Percentiles rank a stretch among this genome's conserved stretches.
Evolutionary conservation across 2,797 vertebrate genomes (phyloP).

Genomic region (Sciaenops ocellatus): DNA sequence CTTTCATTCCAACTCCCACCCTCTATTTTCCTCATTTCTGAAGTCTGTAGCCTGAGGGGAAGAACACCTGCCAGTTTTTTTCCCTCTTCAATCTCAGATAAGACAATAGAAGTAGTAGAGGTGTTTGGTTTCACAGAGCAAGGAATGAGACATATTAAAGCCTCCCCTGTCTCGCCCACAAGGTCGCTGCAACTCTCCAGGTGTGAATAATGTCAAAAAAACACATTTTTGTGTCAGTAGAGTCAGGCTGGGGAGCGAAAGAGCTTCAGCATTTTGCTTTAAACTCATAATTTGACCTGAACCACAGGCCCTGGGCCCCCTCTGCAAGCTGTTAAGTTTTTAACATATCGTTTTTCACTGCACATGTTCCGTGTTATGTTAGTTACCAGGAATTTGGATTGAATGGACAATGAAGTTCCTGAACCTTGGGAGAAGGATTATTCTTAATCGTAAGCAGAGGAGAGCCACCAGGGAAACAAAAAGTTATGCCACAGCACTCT

Average conservation of each 20-base stretch:
- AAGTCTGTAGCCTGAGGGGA: slow-evolving; percentile 77
- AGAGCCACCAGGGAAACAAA: slow-evolving; percentile 30
- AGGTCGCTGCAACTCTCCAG: slow-evolving; percentile 68
- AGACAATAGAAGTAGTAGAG: slow-evolving; percentile 79
- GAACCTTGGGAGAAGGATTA: slow-evolving; percentile 80
- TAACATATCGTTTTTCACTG: slow-evolving; percentile 80
- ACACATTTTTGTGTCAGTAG: slow-evolving; percentile 62
- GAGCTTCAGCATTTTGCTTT: slow-evolving; percentile 60
- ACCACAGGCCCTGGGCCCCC: slow-evolving; percentile 69
- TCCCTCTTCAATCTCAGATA: slow-evolving; percentile 74
- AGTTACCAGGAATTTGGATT: slow-evolving; percentile 80
- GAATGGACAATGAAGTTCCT: slow-evolving; percentile 83
- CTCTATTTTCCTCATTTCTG: slow-evolving; percentile 79
- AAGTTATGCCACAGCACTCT: slow-evolving; percentile 74
- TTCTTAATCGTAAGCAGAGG: slow-evolving; percentile 77
- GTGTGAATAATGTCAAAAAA: slow-evolving; percentile 72
- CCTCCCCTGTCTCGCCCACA: slow-evolving; percentile 64
- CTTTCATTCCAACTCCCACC: slow-evolving; percentile 77
- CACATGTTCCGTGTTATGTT: slow-evolving; percentile 84
- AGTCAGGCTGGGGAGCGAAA: slow-evolving; percentile 48
- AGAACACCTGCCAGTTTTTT: slow-evolving; percentile 81
- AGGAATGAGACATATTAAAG: slow-evolving; percentile 74
- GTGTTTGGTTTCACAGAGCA: slow-evolving; percentile 78
- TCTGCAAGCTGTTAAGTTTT: slow-evolving; percentile 84
- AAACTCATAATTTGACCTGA: slow-evolving; percentile 80